Percentiles rank a stretch among this genome's conserved stretches.
These are phyloP conservation scores for Sarotherodon lohbergeri DNA, from an alignment of 2,113 vertebrate species.

Conservation along the genomic window DNA sequence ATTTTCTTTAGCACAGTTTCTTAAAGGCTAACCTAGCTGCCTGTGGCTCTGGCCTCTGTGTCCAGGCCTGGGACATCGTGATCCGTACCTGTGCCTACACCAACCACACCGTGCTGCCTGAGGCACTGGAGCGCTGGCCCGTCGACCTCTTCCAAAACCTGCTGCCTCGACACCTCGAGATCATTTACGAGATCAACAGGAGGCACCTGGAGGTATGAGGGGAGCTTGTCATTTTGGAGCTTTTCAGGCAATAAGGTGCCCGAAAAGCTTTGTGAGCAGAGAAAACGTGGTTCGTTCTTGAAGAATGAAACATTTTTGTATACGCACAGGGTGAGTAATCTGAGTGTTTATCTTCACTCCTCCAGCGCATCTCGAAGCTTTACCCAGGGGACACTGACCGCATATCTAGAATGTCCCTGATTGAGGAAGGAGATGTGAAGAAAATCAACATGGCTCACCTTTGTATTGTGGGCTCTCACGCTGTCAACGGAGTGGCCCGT, in stretches of 20 bases:
- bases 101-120: slow-evolving; percentile 90
- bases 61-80: slow-evolving; percentile 86
- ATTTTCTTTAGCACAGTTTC: background rate
- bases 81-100: slow-evolving; percentile 87
- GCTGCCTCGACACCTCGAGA: slow-evolving; percentile 85
- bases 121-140: slow-evolving; percentile 90
- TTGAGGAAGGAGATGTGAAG: slow-evolving; percentile 81
- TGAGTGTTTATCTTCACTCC: background rate
- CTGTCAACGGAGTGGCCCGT: slow-evolving; percentile 86
- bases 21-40: background rate
- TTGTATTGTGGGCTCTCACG: slow-evolving; percentile 86
- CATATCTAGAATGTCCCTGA: slow-evolving; percentile 84
- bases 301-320: background rate
- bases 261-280: background rate
- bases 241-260: background rate
- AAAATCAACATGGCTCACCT: slow-evolving; percentile 91
- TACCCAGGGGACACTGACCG: slow-evolving; percentile 81
- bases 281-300: background rate
- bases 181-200: slow-evolving; percentile 89
- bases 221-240: background rate
- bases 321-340: accelerated
- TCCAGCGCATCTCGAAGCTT: slow-evolving; percentile 51
- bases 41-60: background rate
- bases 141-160: slow-evolving; percentile 82
- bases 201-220: slow-evolving; percentile 80